Conservation (phyloP, 1,140 invertebrate genomes). For the Aphaenogaster floridana region DNA sequence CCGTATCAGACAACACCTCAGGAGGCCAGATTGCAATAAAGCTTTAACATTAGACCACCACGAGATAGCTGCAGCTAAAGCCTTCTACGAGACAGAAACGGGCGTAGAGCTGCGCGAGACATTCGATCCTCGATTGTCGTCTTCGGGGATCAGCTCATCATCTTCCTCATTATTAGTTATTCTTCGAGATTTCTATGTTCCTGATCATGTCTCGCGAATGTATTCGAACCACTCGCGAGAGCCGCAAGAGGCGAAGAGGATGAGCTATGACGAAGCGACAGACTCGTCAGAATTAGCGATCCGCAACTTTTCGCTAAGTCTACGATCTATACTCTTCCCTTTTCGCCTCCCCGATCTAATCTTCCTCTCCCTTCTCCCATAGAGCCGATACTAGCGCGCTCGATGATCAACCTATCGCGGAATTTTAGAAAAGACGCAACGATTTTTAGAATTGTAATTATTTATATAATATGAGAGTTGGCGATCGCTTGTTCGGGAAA, state of each 20-base stretch:
- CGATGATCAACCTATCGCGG: conserved; percentile 32
- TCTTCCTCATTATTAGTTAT: conserved; percentile 24
- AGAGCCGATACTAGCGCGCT: conserved; percentile 75
- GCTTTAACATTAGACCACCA: conserved; percentile 8
- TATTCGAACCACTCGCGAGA: not conserved
- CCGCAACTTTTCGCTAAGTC: conserved; percentile 60
- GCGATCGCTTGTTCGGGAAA: conserved; percentile 19
- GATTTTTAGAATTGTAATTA: conserved; percentile 58
- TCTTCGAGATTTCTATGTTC: conserved; percentile 27
- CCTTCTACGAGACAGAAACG: not conserved
- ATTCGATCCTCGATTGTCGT: conserved; percentile 11
- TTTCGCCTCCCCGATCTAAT: conserved; percentile 74
- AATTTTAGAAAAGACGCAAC: conserved; percentile 38
- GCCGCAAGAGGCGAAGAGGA: not conserved
- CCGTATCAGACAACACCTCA: conserved; percentile 89
- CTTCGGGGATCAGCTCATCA: conserved; percentile 24
- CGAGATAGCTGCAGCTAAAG: not conserved
- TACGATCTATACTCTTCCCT: conserved; percentile 57
- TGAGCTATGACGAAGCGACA: not conserved
- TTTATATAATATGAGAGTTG: conserved; percentile 52
- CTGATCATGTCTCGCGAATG: conserved; percentile 8
- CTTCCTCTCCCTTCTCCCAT: conserved; percentile 70
- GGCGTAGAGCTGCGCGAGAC: not conserved
- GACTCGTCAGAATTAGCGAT: not conserved
- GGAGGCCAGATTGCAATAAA: conserved; percentile 88